phyloP scores from a whole-genome alignment of 2,113 vertebrate species.

The Meleagris gallopavo region DNA sequence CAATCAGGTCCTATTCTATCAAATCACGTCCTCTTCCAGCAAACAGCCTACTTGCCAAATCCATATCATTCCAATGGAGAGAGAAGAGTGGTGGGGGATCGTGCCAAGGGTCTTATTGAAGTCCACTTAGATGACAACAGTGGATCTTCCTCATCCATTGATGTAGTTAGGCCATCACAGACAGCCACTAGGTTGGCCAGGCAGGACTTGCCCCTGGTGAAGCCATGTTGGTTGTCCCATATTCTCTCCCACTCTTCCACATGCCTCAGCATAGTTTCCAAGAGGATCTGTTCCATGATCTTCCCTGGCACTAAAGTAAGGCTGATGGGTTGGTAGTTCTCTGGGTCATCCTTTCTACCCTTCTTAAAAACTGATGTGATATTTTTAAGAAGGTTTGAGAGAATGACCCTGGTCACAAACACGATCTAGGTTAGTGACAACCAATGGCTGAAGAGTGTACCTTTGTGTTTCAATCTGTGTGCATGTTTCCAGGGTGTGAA shows the following conservation, averaged over 20 bases:
- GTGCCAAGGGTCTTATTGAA: not conserved
- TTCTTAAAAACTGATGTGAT: not conserved
- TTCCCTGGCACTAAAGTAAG: no score
- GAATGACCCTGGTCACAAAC: not conserved
- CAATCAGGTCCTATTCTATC: no score
- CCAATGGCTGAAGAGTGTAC: accelerated
- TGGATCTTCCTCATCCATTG: not conserved
- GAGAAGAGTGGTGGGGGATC: not conserved
- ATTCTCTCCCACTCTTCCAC: not conserved
- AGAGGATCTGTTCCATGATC: not conserved
- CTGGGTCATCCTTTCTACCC: not conserved
- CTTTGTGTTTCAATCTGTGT: accelerated
- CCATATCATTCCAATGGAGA: not conserved
- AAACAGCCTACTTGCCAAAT: not conserved
- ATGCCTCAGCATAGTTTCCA: not conserved
- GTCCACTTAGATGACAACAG: not conserved
- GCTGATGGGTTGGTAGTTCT: not conserved
- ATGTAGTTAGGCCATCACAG: not conserved
- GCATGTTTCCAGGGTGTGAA: accelerated
- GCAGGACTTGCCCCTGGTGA: not conserved
- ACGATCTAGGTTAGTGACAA: not conserved
- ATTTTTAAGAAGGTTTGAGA: not conserved
- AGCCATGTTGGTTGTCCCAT: not conserved
- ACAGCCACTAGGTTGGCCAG: not conserved
- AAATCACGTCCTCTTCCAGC: no score